Base-by-base conservation (phyloP, 2,888 invertebrate genomes). In the Neoaliturus tenellus region DNA sequence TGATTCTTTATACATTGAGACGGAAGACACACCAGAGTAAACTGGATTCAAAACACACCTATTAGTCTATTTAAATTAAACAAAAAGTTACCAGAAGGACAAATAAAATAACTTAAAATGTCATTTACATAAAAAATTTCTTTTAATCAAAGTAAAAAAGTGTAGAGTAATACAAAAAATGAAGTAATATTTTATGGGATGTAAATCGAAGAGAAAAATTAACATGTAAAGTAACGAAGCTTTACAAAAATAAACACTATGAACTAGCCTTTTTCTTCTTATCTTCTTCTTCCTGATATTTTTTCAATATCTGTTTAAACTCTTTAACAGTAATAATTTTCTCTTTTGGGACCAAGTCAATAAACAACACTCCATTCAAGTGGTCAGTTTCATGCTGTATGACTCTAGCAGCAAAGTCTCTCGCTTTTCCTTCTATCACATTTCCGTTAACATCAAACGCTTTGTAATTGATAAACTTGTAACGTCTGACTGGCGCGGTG, bases 361-460 rank as follows among this genome's bases (percentile, higher is more conserved):
- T 75, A 17, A 75, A 75, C 2, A 75, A 31, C 48, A 75, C 48
- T 6, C 75, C 75, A 35, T 75, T 41, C 44, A 75, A 44, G 28
- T 75, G 75, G 28, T 75, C 75, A 12, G 75, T 75, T 44, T 75
- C 75, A 28, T 75, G 75, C 28, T 75, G 75, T n/a, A 75, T 75
- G 17, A 75, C 75, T 48, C 75, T 75, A 17, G 75, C 75, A n/a
- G 75, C 44, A 41, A 41, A 75, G 6, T 48, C 75, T 28, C 48
- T 48, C 8, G 75, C 75, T 25, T 10, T 41, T 5, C 75, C 75
- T 28, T 44, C 8, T 5, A 75, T 39, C 8, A 44, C 2, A 20
- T 44, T 75, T 1, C 75, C 75, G 28, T 10, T 28, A 3, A 10
- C 20, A 44, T 75, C 75, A 3, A 8, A 35, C 1, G 75, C 75